Evolutionary conservation across 2,113 vertebrate species (phyloP).

Genomic region (Onychorhynchus coronatus): DNA sequence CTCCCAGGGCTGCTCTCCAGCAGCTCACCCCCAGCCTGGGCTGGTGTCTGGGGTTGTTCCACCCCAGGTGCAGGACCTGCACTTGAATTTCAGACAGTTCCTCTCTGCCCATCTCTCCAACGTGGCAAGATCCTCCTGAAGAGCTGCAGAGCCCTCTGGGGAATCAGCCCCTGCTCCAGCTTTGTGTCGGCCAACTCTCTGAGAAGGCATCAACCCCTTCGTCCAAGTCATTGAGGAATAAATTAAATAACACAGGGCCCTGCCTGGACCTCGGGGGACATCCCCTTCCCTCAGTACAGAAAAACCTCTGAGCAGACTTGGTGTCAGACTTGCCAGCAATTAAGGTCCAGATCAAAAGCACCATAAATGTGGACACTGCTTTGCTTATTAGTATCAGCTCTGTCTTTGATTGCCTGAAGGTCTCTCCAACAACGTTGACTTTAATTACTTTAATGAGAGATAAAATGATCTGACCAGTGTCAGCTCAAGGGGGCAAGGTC

Average conservation of each 20-base stretch:
- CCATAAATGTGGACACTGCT: not conserved
- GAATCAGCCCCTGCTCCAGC: not conserved
- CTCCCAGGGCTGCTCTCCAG: not conserved
- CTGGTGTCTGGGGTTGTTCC: not conserved
- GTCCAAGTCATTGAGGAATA: not conserved
- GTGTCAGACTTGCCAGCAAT: not conserved
- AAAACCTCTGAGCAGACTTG: fast-evolving
- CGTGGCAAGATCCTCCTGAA: not conserved
- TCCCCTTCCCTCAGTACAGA: not conserved
- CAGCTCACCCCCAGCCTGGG: not conserved
- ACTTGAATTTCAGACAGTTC: not conserved
- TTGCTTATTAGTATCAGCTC: constrained; percentile 7
- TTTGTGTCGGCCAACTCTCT: not conserved
- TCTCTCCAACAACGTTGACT: not conserved
- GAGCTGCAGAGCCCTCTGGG: not conserved
- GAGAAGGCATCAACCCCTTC: not conserved
- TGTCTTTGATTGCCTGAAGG: constrained; percentile 9
- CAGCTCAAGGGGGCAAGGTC: constrained; percentile 8
- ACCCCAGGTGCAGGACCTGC: not conserved
- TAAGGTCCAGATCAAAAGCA: not conserved
- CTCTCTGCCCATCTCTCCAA: not conserved
- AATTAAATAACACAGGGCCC: not conserved
- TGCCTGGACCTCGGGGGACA: not conserved
- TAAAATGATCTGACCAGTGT: constrained; percentile 38
- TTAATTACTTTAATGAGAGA: constrained; percentile 59